Percentiles rank a stretch among this genome's conserved stretches.
Conservation (phyloP, 1,140 invertebrate genomes). For the Onthophagus taurus region DNA sequence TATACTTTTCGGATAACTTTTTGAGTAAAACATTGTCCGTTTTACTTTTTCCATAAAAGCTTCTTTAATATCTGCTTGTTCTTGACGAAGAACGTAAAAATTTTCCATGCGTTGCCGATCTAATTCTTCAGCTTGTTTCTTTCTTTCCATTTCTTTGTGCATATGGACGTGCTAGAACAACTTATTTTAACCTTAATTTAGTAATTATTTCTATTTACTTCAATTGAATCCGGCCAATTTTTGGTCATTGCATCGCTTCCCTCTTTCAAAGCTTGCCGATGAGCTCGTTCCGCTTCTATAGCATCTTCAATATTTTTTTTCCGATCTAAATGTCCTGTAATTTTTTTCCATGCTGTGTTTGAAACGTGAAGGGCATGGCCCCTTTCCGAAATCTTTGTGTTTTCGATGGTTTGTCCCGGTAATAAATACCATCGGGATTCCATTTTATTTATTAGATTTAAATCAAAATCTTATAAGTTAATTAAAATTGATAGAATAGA, state of each 20-base stretch:
- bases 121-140: slow-evolving; percentile 17
- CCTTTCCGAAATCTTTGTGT: slow-evolving; percentile 26
- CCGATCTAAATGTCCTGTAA: slow-evolving; percentile 25
- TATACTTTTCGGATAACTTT: slow-evolving; percentile 21
- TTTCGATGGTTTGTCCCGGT: slow-evolving; percentile 23
- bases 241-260: slow-evolving; percentile 26
- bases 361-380: slow-evolving; percentile 24
- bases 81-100: slow-evolving; percentile 21
- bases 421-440: slow-evolving; percentile 25
- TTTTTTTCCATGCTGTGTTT: slow-evolving; percentile 20
- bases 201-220: too few species aligned
- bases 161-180: slow-evolving; percentile 25
- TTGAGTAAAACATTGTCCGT: slow-evolving; percentile 23
- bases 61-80: slow-evolving; percentile 25
- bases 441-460: too few species aligned
- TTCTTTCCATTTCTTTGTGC: slow-evolving; percentile 24
- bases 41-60: slow-evolving; percentile 24
- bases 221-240: slow-evolving; percentile 27
- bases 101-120: slow-evolving; percentile 19
- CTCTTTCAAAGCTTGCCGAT: slow-evolving; percentile 24
- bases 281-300: slow-evolving; percentile 20
- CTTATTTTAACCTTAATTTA: too few species aligned
- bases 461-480: too few species aligned
- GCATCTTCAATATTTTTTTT: slow-evolving; percentile 22
- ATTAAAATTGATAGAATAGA: too few species aligned